A percentile compares a stretch with the other conserved stretches of the same genome.
These are phyloP conservation scores for Pyrgilauda ruficollis DNA, from an alignment of 2,113 vertebrate genomes.

Conservation along the genomic window DNA sequence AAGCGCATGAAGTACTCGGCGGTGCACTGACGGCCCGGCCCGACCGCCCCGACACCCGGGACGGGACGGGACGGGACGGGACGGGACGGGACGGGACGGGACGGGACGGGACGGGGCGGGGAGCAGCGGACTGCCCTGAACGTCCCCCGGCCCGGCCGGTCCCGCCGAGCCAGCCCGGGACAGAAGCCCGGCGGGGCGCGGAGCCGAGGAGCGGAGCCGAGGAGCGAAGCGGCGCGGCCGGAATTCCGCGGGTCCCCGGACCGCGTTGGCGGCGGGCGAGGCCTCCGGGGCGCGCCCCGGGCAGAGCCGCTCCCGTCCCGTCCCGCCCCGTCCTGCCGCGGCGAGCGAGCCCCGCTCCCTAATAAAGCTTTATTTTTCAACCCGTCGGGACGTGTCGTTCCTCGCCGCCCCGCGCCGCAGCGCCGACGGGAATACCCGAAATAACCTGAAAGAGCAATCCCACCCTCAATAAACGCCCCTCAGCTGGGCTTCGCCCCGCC, in stretches of 20 bases:
- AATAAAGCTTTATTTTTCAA: slow-evolving; percentile 85
- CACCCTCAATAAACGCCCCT: not conserved
- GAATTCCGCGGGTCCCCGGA: not conserved
- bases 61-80: no score
- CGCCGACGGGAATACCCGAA: not conserved
- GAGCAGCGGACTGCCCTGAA: no score
- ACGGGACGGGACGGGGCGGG: no score
- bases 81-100: no score
- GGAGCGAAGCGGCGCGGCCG: no score
- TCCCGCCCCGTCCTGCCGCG: not conserved
- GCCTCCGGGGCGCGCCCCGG: not conserved
- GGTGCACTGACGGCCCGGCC: not conserved
- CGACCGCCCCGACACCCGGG: no score
- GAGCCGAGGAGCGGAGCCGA: not conserved
- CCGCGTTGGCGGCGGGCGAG: not conserved
- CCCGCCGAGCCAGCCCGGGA: not conserved
- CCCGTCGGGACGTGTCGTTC: slow-evolving; percentile 25
- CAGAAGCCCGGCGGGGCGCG: not conserved
- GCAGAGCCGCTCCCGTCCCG: not conserved
- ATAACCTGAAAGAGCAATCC: not conserved
- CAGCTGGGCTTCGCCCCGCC: not conserved
- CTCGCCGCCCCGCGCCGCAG: not conserved
- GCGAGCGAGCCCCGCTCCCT: not conserved
- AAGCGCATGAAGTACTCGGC: slow-evolving; percentile 99
- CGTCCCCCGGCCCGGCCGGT: no score